These are phyloP conservation scores for Crocodylus rhombifer DNA, from an alignment of 2,797 vertebrate species.

Conservation along the genomic window DNA sequence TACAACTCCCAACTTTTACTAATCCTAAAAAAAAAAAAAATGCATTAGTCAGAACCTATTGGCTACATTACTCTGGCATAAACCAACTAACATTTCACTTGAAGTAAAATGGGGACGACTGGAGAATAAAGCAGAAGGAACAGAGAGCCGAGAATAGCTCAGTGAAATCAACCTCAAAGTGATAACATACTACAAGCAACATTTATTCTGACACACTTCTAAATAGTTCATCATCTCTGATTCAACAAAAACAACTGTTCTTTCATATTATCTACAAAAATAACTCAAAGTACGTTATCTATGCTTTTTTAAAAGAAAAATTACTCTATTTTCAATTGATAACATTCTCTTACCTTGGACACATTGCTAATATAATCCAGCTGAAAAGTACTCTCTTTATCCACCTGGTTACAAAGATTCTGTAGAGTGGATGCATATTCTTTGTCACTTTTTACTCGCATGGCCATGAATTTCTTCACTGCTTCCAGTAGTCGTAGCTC, in stretches of 20 bases:
- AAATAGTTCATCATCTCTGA: not conserved
- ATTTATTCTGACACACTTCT: not conserved
- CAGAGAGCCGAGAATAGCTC: not conserved
- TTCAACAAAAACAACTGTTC: not conserved
- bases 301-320: not conserved
- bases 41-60: not conserved
- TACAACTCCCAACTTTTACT: too few relatives aligned
- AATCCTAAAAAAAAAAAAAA: not conserved
- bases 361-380: slow-evolving; percentile 93
- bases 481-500: slow-evolving; percentile 95
- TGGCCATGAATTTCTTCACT: slow-evolving; percentile 96
- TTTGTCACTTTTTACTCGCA: slow-evolving; percentile 96
- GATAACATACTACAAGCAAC: not conserved
- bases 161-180: not conserved
- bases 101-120: not conserved
- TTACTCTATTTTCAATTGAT: not conserved
- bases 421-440: slow-evolving; percentile 95
- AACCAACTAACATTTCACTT: not conserved
- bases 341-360: slow-evolving; percentile 88
- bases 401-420: slow-evolving; percentile 95
- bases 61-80: not conserved
- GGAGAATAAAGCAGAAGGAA: not conserved
- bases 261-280: not conserved
- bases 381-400: slow-evolving; percentile 90
- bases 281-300: not conserved